Conservation (phyloP, 2,113 vertebrate species). For the Aramus guarauna region DNA sequence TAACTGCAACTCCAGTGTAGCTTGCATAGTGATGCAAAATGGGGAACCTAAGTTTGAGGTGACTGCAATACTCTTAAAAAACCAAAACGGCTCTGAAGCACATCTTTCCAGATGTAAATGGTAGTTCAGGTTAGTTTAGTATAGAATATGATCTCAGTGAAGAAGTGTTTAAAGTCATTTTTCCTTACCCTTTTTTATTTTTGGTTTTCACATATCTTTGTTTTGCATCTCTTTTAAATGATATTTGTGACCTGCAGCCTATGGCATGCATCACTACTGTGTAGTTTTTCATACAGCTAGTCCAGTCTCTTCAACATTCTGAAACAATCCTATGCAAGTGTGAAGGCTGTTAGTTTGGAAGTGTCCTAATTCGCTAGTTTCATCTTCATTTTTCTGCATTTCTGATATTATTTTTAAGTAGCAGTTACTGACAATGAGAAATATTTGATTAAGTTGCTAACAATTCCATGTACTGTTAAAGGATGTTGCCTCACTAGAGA, state of each 20-base stretch:
- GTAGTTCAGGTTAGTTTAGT: neutral
- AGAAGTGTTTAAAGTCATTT: neutral
- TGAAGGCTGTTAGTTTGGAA: neutral
- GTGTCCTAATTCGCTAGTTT: neutral
- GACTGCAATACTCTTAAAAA: neutral
- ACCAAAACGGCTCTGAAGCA: too few species aligned
- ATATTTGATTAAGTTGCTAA: neutral
- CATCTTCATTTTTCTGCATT: neutral
- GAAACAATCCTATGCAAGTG: neutral
- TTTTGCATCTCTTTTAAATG: neutral
- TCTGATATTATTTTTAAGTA: neutral
- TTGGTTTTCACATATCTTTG: neutral
- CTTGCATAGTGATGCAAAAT: neutral
- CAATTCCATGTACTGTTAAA: neutral
- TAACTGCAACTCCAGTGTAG: neutral
- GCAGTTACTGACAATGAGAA: neutral
- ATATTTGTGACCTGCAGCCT: neutral
- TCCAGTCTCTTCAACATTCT: neutral
- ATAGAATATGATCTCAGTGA: neutral
- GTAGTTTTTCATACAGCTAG: neutral
- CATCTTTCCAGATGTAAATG: neutral
- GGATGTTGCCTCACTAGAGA: neutral
- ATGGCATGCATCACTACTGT: neutral
- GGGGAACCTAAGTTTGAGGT: neutral
- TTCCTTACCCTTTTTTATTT: neutral